Percentiles rank a stretch among this genome's conserved stretches.
These are phyloP conservation scores for Ciconia stormi DNA, from an alignment of 2,113 vertebrate genomes.

Conservation along the genomic window DNA sequence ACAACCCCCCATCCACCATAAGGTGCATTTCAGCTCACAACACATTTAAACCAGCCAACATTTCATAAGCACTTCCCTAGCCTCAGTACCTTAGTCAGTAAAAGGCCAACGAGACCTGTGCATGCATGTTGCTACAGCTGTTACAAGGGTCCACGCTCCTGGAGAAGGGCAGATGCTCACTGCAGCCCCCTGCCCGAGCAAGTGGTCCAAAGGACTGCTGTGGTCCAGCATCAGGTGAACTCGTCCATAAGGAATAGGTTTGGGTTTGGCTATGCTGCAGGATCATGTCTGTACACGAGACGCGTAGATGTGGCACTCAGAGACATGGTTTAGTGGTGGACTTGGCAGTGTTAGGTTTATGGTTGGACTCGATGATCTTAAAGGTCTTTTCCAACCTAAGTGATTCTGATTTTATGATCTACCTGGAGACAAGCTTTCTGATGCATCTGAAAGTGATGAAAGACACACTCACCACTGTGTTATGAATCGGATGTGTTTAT, in stretches of 20 bases:
- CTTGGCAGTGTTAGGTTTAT: neutral
- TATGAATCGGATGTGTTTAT: neutral
- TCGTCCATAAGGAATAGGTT: neutral
- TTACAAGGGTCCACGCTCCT: fast-evolving
- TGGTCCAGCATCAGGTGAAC: neutral
- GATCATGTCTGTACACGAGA: neutral
- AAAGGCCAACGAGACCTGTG: neutral
- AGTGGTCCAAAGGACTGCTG: neutral
- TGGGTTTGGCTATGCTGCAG: neutral
- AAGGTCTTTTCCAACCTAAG: neutral
- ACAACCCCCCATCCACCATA: neutral
- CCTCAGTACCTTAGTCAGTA: too few species aligned
- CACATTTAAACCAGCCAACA: neutral
- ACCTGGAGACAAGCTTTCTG: neutral
- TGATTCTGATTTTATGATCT: neutral
- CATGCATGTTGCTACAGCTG: neutral
- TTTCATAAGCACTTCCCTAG: neutral
- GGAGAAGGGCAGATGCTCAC: neutral
- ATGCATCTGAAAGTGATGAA: neutral
- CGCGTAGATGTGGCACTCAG: neutral
- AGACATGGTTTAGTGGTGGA: neutral
- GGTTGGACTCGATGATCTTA: neutral
- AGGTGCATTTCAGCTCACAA: neutral
- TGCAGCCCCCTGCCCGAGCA: neutral
- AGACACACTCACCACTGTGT: fast-evolving